phyloP scores from a whole-genome alignment of 2,888 invertebrate species.

The Polymixis flavicincta region DNA sequence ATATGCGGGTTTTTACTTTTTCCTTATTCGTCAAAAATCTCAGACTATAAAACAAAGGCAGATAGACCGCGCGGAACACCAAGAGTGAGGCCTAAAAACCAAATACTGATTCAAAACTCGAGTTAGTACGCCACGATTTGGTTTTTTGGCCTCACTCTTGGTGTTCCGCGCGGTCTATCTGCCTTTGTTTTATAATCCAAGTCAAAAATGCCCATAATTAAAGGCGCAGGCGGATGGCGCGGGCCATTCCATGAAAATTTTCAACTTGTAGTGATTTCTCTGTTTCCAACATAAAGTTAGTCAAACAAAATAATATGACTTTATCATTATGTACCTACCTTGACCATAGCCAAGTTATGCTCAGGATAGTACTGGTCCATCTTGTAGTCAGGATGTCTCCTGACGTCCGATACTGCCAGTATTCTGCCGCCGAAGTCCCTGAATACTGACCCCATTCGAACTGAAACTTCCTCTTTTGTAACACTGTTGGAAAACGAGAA shows the following conservation, averaged over 20 bases:
- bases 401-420: slow-evolving; percentile 79
- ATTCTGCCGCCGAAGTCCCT: slow-evolving; percentile 85
- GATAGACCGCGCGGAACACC: too few relatives aligned
- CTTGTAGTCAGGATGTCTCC: slow-evolving; percentile 83
- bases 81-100: too few relatives aligned
- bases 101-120: too few relatives aligned
- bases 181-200: too few relatives aligned
- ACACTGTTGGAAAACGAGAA: slow-evolving; percentile 72
- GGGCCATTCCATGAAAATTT: too few relatives aligned
- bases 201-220: not conserved
- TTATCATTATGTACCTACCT: slow-evolving; percentile 71
- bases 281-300: too few relatives aligned
- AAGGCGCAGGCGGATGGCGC: too few relatives aligned
- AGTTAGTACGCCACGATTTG: too few relatives aligned
- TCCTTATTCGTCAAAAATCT: not conserved
- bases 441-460: slow-evolving; percentile 86
- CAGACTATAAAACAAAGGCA: too few relatives aligned
- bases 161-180: too few relatives aligned
- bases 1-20: slow-evolving; percentile 10
- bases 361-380: slow-evolving; percentile 87
- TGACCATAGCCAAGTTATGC: slow-evolving; percentile 86
- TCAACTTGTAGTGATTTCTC: too few relatives aligned
- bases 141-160: too few relatives aligned
- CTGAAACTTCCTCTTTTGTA: slow-evolving; percentile 82
- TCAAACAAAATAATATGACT: not conserved